A percentile compares a stretch with the other conserved stretches of the same genome.
These are phyloP conservation scores for Agrilus planipennis DNA, from an alignment of 1,140 invertebrate species.

Conservation along the genomic window DNA sequence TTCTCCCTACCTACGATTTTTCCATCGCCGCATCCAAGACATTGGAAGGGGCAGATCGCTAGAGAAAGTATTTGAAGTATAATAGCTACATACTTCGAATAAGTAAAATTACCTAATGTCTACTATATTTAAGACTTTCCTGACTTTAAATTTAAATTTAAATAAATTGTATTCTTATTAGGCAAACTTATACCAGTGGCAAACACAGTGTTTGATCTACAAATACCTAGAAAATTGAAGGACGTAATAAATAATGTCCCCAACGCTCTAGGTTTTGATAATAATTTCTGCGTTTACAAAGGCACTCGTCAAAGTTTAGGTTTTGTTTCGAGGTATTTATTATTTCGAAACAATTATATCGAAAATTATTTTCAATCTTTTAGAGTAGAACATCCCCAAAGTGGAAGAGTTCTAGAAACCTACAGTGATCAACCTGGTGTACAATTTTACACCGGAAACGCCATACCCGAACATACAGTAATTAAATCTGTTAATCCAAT, in stretches of 20 bases:
- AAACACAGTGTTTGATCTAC: constrained; percentile 46
- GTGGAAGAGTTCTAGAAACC: constrained; percentile 63
- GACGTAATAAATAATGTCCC: constrained; percentile 35
- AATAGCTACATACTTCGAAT: neutral
- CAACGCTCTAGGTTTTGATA: constrained; percentile 53
- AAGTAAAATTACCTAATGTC: neutral
- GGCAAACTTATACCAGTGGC: constrained; percentile 22
- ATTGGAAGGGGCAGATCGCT: too few relatives aligned
- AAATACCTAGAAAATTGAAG: constrained; percentile 41
- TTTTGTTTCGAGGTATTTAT: constrained; percentile 31
- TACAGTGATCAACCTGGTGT: constrained; percentile 79
- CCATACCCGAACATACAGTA: constrained; percentile 45
- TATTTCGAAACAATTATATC: neutral
- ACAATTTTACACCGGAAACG: constrained; percentile 81
- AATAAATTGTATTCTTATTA: constrained; percentile 13
- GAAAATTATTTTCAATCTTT: constrained; percentile 13
- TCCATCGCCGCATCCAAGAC: too few relatives aligned
- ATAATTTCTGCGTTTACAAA: constrained; percentile 50
- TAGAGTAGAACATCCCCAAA: constrained; percentile 50
- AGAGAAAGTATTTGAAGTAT: neutral
- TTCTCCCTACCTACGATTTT: too few relatives aligned
- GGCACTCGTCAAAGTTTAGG: constrained; percentile 23
- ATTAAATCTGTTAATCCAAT: neutral
- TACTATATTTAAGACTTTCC: too few relatives aligned
- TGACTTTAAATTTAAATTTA: too few relatives aligned